Evolutionary conservation across 2,113 vertebrate species (phyloP).

Genomic region (Engystomops pustulosus): DNA sequence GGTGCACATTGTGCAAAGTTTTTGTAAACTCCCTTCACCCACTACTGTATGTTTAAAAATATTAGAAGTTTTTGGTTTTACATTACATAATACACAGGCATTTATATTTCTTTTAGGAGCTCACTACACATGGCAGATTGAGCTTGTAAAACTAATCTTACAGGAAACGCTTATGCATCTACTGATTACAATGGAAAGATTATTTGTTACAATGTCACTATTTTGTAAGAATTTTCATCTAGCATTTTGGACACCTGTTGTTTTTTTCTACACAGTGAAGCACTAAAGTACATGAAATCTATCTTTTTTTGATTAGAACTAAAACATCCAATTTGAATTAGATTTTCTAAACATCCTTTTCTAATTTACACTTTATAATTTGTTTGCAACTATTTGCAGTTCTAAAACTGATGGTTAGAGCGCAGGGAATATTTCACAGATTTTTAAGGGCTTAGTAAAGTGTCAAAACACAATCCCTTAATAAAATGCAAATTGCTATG

Average conservation of each 20-base stretch:
- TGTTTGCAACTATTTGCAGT: constrained; percentile 17
- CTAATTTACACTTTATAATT: constrained; percentile 42
- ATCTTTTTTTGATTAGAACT: background rate
- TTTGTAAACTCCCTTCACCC: no score
- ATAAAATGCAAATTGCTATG: constrained; percentile 26
- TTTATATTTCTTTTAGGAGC: background rate
- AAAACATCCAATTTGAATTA: constrained; percentile 12
- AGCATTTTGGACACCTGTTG: background rate
- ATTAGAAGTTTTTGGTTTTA: no score
- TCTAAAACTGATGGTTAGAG: constrained; percentile 1
- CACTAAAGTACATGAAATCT: background rate
- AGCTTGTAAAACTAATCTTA: background rate
- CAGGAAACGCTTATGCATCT: background rate
- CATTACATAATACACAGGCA: no score
- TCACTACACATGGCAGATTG: background rate
- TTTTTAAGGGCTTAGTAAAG: constrained; percentile 27
- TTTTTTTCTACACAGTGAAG: background rate
- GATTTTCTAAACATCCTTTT: constrained; percentile 27
- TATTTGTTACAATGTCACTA: background rate
- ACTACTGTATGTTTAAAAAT: no score
- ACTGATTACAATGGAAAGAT: background rate
- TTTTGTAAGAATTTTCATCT: background rate
- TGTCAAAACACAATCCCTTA: constrained; percentile 42
- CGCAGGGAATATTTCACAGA: constrained; percentile 14
- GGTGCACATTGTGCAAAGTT: no score